Conservation (phyloP, 1,140 invertebrate species). For the Parasteatoda tepidariorum region DNA sequence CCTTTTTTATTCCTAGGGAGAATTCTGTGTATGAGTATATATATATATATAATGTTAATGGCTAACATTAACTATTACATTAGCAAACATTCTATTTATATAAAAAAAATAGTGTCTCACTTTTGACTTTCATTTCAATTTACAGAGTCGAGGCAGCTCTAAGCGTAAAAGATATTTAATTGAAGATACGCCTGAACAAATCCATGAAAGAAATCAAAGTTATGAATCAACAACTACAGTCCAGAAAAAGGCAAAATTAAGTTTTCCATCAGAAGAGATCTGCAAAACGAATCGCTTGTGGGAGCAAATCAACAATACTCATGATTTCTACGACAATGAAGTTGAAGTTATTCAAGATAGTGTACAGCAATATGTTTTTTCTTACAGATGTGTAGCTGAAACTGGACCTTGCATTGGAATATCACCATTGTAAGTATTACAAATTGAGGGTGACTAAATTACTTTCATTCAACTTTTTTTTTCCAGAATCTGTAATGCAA, state of each 20-base stretch:
- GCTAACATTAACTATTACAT: too few relatives aligned
- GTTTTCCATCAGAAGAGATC: conserved; percentile 63
- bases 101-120: too few relatives aligned
- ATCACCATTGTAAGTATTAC: conserved; percentile 50
- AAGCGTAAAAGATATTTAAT: conserved; percentile 34
- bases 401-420: conserved; percentile 50
- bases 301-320: conserved; percentile 64
- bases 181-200: conserved; percentile 7
- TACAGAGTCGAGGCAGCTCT: conserved; percentile 13
- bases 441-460: neutral
- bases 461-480: neutral
- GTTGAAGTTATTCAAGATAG: conserved; percentile 63
- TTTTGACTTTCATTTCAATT: too few relatives aligned
- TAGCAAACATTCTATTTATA: too few relatives aligned
- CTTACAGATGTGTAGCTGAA: conserved; percentile 61
- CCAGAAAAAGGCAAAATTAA: conserved; percentile 15
- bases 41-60: too few relatives aligned
- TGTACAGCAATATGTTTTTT: conserved; percentile 63
- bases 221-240: neutral
- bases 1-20: too few relatives aligned
- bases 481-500: too few relatives aligned
- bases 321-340: conserved; percentile 63
- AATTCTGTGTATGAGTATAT: too few relatives aligned
- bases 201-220: neutral
- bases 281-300: conserved; percentile 63